A percentile compares a stretch with the other conserved stretches of the same genome.
Evolutionary conservation across 2,888 invertebrate genomes (phyloP).

Genomic region (Nemapogon koenigi): DNA sequence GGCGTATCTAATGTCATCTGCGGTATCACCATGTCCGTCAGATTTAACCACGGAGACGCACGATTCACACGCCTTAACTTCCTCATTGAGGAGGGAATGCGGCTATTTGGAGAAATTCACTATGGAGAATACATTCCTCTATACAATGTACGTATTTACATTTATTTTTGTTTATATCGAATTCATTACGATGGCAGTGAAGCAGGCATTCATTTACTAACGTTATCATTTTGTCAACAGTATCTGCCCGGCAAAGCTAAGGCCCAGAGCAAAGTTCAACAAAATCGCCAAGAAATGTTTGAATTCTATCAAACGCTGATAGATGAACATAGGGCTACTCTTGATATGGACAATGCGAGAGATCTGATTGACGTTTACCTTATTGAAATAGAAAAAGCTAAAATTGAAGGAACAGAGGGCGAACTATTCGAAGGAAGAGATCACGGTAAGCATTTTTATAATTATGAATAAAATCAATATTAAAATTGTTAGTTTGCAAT

Average conservation of each 20-base stretch:
- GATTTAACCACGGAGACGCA: constrained; percentile 79
- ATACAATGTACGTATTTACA: constrained; percentile 59
- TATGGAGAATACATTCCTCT: constrained; percentile 85
- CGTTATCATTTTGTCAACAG: constrained; percentile 32
- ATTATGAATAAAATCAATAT: constrained; percentile 27
- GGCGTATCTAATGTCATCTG: constrained; percentile 92
- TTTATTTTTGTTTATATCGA: too few species aligned
- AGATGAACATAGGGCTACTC: constrained; percentile 78
- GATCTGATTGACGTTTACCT: constrained; percentile 89
- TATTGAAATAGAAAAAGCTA: constrained; percentile 83
- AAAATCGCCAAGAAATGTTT: constrained; percentile 86
- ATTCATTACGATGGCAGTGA: constrained; percentile 27
- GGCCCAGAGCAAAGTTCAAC: constrained; percentile 65
- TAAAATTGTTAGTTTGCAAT: not conserved
- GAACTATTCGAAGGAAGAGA: constrained; percentile 85
- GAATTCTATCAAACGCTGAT: constrained; percentile 84
- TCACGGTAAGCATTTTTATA: constrained; percentile 68
- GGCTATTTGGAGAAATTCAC: constrained; percentile 82
- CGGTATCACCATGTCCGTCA: constrained; percentile 86
- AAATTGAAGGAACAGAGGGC: constrained; percentile 74
- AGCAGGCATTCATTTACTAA: constrained; percentile 26
- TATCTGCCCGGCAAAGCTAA: constrained; percentile 69
- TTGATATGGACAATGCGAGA: constrained; percentile 76
- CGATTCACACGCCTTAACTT: constrained; percentile 81
- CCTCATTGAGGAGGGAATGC: constrained; percentile 92